Evolutionary conservation across 2,888 invertebrate genomes (phyloP), one percentile per base, ranked within the genome.

Genomic region (Microctonus aethiopoides): DNA sequence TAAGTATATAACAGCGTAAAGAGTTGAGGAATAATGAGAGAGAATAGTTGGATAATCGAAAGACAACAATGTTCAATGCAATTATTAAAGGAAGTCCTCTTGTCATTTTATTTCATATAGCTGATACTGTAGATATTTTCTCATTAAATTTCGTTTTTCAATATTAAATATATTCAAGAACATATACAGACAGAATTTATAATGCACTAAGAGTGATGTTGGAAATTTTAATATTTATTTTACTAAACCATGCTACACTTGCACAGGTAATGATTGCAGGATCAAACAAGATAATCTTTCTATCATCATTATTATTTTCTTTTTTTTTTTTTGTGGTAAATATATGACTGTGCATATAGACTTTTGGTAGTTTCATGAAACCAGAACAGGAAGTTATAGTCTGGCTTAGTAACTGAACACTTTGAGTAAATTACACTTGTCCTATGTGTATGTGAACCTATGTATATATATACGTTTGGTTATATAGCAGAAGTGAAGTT

Each of bases 381-480:
- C 16, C 16, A 29, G 16, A 54, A 56, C 68, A 63, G 68, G 63
- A 68, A 68, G 63, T 63, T 22, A 57, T 13, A 63, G 32, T 32
- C 20, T 52, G 54, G 57, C 57, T 46, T 36, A 46, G 63, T 56
- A 68, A 68, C 68, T 57, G 57, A 63, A 68, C 68, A 63, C 63
- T 68, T 63, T 26, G 41, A 62, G 63, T 63, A 63, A 63, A 68
- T 63, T 68, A 68, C 57, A 68, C 63, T 52, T 26, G 39, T 63
- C 46, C 46, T 5, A 16, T 46, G 46, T 16, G 46, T 20, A 2
- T 3, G 46, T 46, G 9, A 16, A 6, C 7, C 6, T 39, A 2
- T 13, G 3, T 39, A 0, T 7, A 16, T 6, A 16, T 46, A 46
- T 46, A 16, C 16, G 46, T 46, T 36, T 36, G 36, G 10, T 5